Conservation (phyloP, 2,113 vertebrate genomes). For the Macaca nemestrina region DNA sequence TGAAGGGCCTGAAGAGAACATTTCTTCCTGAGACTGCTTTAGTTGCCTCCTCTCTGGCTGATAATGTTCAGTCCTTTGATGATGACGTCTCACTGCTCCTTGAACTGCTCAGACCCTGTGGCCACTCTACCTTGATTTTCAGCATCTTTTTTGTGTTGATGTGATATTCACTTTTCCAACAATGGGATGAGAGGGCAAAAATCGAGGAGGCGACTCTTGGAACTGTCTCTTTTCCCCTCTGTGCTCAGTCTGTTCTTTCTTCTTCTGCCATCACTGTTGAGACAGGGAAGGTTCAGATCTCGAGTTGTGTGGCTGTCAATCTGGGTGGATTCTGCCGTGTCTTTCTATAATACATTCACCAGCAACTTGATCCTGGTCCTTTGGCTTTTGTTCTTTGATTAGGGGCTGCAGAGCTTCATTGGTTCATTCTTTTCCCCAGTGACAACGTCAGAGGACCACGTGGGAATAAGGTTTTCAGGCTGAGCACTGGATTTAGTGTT, state of each 20-base stretch:
- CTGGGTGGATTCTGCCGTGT: slow-evolving; percentile 29
- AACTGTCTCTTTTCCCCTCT: slow-evolving; percentile 33
- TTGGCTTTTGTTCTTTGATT: slow-evolving; percentile 65
- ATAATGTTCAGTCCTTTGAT: slow-evolving; percentile 78
- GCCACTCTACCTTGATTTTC: slow-evolving; percentile 61
- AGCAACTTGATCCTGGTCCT: slow-evolving; percentile 76
- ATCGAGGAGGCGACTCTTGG: slow-evolving; percentile 72
- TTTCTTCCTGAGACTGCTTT: too few species aligned
- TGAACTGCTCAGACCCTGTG: slow-evolving; percentile 42
- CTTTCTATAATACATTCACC: slow-evolving; percentile 28
- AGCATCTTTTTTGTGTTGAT: slow-evolving; percentile 59
- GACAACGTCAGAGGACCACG: slow-evolving; percentile 45
- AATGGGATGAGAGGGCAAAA: slow-evolving; percentile 84
- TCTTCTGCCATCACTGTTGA: slow-evolving; percentile 81
- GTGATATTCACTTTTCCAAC: slow-evolving; percentile 51
- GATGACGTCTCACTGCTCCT: slow-evolving; percentile 66
- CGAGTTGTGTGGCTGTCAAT: slow-evolving; percentile 75
- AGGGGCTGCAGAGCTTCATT: slow-evolving; percentile 79
- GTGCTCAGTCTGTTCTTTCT: slow-evolving; percentile 63
- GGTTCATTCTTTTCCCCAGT: slow-evolving; percentile 75
- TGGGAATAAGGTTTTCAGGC: slow-evolving; percentile 62
- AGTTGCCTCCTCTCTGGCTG: too few species aligned
- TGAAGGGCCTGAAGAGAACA: too few species aligned
- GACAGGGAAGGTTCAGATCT: slow-evolving; percentile 85
- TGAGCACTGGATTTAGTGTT: slow-evolving; percentile 54